A percentile compares a stretch with the other conserved stretches of the same genome.
phyloP scores from a whole-genome alignment of 2,797 vertebrate species.

The Pteropus rufus region DNA sequence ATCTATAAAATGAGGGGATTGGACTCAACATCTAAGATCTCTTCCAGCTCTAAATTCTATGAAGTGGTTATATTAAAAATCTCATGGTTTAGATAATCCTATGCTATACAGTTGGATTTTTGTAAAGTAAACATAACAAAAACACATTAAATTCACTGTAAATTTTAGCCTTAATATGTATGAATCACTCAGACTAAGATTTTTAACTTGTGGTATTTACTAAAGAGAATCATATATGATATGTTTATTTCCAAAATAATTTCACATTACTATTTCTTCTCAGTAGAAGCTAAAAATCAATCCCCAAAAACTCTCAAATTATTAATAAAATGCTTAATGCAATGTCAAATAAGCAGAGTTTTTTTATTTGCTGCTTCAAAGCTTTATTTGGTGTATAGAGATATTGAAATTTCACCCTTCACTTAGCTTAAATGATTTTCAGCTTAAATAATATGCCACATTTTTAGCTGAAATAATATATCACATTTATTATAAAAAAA shows the following conservation, averaged over 20 bases:
- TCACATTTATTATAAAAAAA: slow-evolving; percentile 45
- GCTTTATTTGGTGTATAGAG: background rate
- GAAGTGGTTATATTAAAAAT: slow-evolving; percentile 51
- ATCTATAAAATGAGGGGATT: slow-evolving; percentile 33
- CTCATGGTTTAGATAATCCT: background rate
- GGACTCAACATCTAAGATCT: slow-evolving; percentile 24
- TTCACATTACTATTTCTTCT: background rate
- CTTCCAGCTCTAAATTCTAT: slow-evolving; percentile 21
- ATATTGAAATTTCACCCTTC: slow-evolving; percentile 26
- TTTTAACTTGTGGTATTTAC: slow-evolving; percentile 25
- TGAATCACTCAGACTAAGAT: background rate
- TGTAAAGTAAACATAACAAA: background rate
- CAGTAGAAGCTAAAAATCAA: slow-evolving; percentile 22
- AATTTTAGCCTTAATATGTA: slow-evolving; percentile 6
- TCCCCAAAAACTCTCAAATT: background rate
- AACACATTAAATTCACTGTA: background rate
- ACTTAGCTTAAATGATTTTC: slow-evolving; percentile 17
- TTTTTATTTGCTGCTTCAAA: slow-evolving; percentile 45
- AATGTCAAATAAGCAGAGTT: background rate
- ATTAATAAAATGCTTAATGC: slow-evolving; percentile 31
- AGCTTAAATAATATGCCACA: slow-evolving; percentile 33
- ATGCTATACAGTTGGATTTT: background rate
- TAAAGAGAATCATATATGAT: slow-evolving; percentile 16
- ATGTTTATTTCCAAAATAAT: slow-evolving; percentile 28
- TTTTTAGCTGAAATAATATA: slow-evolving; percentile 44